A percentile compares a stretch with the other conserved stretches of the same genome.
These are phyloP conservation scores for Chloroceryle amazona DNA, from an alignment of 2,797 vertebrate genomes.

Conservation along the genomic window DNA sequence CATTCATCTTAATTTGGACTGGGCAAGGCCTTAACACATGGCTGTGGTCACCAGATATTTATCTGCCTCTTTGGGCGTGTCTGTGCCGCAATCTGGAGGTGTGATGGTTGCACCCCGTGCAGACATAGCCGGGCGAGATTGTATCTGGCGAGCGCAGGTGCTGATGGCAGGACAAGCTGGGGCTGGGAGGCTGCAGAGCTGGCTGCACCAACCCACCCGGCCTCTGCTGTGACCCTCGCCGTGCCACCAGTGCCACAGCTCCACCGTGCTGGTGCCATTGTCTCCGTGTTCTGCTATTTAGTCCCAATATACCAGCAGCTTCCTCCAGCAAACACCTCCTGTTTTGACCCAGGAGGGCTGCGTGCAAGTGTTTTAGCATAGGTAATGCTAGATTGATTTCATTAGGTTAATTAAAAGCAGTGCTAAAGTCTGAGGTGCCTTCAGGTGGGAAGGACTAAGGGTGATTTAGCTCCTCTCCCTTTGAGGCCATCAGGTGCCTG, in stretches of 20 bases:
- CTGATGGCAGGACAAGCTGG: neutral
- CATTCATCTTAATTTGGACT: neutral
- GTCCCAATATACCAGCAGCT: neutral
- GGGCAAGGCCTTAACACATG: neutral
- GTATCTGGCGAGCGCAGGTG: neutral
- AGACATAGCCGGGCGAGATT: neutral
- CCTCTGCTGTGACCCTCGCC: accelerated
- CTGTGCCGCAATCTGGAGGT: accelerated
- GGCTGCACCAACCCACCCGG: neutral
- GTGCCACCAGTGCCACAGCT: accelerated
- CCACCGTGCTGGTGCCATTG: neutral
- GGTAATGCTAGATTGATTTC: neutral
- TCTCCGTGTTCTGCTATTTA: accelerated
- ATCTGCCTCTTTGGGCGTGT: constrained; percentile 43
- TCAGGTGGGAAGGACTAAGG: neutral
- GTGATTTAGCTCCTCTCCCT: neutral
- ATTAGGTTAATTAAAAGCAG: neutral
- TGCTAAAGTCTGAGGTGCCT: neutral
- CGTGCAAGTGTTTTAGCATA: neutral
- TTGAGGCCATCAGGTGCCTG: neutral
- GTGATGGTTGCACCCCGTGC: neutral
- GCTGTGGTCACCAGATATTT: constrained; percentile 56
- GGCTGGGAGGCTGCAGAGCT: neutral
- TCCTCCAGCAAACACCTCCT: neutral
- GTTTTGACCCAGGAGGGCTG: neutral